Percentiles rank a stretch among this genome's conserved stretches.
phyloP scores from a whole-genome alignment of 2,113 vertebrate genomes.

The Ophthalmolycus amberensis region DNA sequence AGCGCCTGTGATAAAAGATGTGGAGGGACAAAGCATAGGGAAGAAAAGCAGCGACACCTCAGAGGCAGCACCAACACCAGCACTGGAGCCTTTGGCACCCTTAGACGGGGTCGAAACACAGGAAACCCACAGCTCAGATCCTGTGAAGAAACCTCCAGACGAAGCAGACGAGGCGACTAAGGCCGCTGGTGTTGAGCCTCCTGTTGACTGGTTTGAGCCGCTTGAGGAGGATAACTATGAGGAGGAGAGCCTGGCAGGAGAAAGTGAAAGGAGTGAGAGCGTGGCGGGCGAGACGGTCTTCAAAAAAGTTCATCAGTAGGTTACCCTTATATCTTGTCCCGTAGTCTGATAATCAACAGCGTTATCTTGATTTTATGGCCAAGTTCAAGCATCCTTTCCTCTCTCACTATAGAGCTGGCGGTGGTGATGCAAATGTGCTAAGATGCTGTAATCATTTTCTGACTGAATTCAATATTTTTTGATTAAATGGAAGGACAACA shows the following conservation, averaged over 20 bases:
- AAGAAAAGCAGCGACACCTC: slow-evolving; percentile 1
- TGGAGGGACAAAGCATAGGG: slow-evolving; percentile 20
- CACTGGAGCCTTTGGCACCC: background rate
- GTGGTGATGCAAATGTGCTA: background rate
- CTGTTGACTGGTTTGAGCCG: slow-evolving; percentile 84
- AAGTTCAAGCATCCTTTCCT: background rate
- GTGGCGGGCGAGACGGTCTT: slow-evolving; percentile 65
- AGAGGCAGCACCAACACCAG: background rate
- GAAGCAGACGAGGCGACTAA: slow-evolving; percentile 37
- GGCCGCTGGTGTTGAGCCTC: slow-evolving; percentile 53
- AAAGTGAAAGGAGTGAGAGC: slow-evolving; percentile 79
- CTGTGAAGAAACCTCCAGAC: background rate
- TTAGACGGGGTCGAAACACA: background rate
- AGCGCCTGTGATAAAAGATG: slow-evolving; percentile 38
- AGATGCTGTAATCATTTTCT: background rate
- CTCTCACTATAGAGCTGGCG: background rate
- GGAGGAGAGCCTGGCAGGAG: slow-evolving; percentile 79
- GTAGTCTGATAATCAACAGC: background rate
- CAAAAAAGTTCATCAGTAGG: slow-evolving; percentile 57
- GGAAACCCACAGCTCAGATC: background rate
- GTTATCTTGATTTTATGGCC: background rate
- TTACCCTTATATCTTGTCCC: background rate
- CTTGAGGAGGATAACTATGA: slow-evolving; percentile 81
- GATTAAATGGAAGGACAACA: background rate
- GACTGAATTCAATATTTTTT: background rate